These are phyloP conservation scores for Drosophila bunnanda DNA, from an alignment of 2,888 invertebrate species.

Conservation along the genomic window DNA sequence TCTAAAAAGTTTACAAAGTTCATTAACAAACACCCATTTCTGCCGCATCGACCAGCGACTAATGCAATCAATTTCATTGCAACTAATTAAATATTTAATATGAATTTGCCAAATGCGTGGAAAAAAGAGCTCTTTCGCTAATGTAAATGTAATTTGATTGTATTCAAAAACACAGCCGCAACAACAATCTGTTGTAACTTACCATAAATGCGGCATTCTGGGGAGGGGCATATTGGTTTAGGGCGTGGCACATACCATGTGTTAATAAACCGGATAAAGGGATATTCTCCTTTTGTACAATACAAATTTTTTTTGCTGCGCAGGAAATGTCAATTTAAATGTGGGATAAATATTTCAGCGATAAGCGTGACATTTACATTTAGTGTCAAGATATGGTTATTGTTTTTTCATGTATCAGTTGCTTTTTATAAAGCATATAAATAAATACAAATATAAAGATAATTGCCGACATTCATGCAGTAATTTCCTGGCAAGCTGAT, in stretches of 20 bases:
- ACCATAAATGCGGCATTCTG: constrained; percentile 25
- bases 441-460: background rate
- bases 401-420: background rate
- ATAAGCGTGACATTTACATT: constrained; percentile 28
- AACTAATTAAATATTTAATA: constrained; percentile 68
- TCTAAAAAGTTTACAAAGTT: constrained; percentile 39
- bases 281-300: background rate
- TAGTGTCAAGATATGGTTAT: constrained; percentile 3
- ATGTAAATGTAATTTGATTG: constrained; percentile 66
- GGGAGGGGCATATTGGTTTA: constrained; percentile 4
- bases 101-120: constrained; percentile 25
- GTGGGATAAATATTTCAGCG: constrained; percentile 19
- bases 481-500: background rate
- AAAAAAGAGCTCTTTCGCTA: constrained; percentile 16
- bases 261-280: constrained; percentile 35
- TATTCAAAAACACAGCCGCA: constrained; percentile 40
- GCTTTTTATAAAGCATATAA: background rate
- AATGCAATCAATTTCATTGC: constrained; percentile 64
- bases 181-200: constrained; percentile 31
- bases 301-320: background rate
- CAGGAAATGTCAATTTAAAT: constrained; percentile 30
- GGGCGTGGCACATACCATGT: constrained; percentile 22
- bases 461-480: background rate
- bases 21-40: constrained; percentile 36
- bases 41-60: constrained; percentile 25